phyloP scores from a whole-genome alignment of 2,797 vertebrate species.

The Enoplosus armatus region DNA sequence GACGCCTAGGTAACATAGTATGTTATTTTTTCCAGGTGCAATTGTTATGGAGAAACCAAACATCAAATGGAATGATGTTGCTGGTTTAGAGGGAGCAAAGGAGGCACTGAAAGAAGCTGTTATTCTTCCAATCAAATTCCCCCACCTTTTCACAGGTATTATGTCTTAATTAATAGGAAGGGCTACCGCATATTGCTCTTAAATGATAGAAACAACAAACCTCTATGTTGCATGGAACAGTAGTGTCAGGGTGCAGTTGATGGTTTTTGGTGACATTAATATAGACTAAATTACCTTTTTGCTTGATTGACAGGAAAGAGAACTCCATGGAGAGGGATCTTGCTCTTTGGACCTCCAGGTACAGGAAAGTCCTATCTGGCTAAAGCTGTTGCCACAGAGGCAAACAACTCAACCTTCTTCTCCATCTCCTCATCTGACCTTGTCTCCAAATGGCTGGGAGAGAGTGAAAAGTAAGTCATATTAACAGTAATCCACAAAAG shows the following conservation, averaged over 20 bases:
- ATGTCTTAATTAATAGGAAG: not conserved
- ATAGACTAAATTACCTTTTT: slow-evolving; percentile 16
- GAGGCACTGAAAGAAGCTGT: slow-evolving; percentile 99
- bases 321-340: slow-evolving; percentile 97
- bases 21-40: slow-evolving; percentile 85
- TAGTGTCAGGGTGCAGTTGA: not conserved
- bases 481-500: not conserved
- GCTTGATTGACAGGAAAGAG: slow-evolving; percentile 89
- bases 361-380: slow-evolving; percentile 99
- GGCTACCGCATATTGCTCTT: not conserved
- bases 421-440: slow-evolving; percentile 97
- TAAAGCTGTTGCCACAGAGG: slow-evolving; percentile 98
- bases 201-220: not conserved
- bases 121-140: slow-evolving; percentile 99
- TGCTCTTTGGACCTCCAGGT: slow-evolving; percentile 97
- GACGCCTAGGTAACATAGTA: not conserved
- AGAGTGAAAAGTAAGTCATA: slow-evolving; percentile 96
- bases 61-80: slow-evolving; percentile 96
- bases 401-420: slow-evolving; percentile 99
- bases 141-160: slow-evolving; percentile 98
- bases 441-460: slow-evolving; percentile 98
- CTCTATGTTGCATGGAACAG: not conserved
- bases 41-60: slow-evolving; percentile 98
- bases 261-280: not conserved
- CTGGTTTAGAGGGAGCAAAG: slow-evolving; percentile 97